Percentiles rank a stretch among this genome's conserved stretches.
These are phyloP conservation scores for Dynastes tityus DNA, from an alignment of 2,888 invertebrate species.

Conservation along the genomic window DNA sequence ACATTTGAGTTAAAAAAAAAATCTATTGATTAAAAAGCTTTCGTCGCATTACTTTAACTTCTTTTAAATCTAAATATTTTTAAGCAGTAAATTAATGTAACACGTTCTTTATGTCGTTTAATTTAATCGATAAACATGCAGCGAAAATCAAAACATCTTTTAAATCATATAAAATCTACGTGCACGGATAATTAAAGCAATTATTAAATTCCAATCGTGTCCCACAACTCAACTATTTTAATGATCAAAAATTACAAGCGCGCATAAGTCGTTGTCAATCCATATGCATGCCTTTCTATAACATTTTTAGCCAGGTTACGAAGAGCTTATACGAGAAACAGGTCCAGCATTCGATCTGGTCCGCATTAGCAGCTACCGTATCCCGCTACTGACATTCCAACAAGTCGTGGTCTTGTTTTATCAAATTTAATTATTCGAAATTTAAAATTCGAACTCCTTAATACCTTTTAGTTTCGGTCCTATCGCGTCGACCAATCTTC, in stretches of 20 bases:
- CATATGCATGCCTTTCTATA: not conserved
- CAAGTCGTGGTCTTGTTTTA: constrained; percentile 62
- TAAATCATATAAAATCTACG: not conserved
- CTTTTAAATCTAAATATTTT: too few species aligned
- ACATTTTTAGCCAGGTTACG: not conserved
- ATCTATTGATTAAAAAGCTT: too few species aligned
- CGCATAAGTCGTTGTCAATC: not conserved
- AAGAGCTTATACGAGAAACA: not conserved
- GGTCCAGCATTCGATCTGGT: constrained; percentile 22
- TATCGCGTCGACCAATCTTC: constrained; percentile 57
- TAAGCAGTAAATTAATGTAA: too few species aligned
- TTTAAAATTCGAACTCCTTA: constrained; percentile 62
- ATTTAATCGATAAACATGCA: too few species aligned
- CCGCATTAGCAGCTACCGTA: constrained; percentile 61
- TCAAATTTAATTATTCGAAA: constrained; percentile 64
- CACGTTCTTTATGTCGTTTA: too few species aligned
- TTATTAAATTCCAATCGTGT: constrained; percentile 24
- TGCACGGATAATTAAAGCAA: not conserved
- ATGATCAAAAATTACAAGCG: constrained; percentile 10
- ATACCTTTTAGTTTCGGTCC: constrained; percentile 54
- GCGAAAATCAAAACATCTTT: not conserved
- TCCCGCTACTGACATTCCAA: constrained; percentile 61
- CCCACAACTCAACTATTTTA: constrained; percentile 16
- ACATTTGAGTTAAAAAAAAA: too few species aligned
- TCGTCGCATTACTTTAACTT: too few species aligned